phyloP scores from a whole-genome alignment of 2,888 invertebrate species.

The Dione juno region DNA sequence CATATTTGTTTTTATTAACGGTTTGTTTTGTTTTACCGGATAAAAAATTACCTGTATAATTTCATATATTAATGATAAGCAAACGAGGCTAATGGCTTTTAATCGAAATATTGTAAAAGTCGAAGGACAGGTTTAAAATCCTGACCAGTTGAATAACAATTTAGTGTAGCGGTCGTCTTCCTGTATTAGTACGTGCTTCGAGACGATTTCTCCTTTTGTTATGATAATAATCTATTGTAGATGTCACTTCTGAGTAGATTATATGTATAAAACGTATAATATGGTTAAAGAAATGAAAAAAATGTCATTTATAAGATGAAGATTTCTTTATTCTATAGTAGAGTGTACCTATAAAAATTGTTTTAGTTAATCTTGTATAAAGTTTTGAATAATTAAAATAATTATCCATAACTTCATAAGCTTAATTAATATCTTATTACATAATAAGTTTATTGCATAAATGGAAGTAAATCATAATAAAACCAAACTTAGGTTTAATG shows the following conservation, averaged over 20 bases:
- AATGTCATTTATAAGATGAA: too few species aligned
- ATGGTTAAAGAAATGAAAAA: not conserved
- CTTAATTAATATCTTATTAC: too few species aligned
- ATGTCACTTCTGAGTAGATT: not conserved
- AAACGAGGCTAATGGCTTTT: constrained; percentile 10
- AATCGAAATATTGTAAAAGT: constrained; percentile 8
- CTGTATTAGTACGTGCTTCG: constrained; percentile 29
- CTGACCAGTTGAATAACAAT: constrained; percentile 32
- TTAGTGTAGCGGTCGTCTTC: constrained; percentile 28
- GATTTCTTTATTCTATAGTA: too few species aligned
- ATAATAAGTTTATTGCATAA: too few species aligned
- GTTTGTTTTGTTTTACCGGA: not conserved
- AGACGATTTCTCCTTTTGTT: constrained; percentile 29
- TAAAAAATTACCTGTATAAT: not conserved
- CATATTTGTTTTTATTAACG: not conserved
- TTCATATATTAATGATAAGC: constrained; percentile 5
- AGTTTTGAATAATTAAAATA: too few species aligned
- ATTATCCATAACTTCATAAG: too few species aligned
- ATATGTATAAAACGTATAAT: not conserved
- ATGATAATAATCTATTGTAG: constrained; percentile 3
- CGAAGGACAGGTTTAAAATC: constrained; percentile 29
- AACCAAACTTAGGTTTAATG: too few species aligned
- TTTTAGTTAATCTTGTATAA: too few species aligned
- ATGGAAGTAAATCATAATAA: too few species aligned
- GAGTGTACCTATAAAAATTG: too few species aligned